Base-by-base conservation (phyloP, 2,888 invertebrate species). In the Latrodectus hesperus region DNA sequence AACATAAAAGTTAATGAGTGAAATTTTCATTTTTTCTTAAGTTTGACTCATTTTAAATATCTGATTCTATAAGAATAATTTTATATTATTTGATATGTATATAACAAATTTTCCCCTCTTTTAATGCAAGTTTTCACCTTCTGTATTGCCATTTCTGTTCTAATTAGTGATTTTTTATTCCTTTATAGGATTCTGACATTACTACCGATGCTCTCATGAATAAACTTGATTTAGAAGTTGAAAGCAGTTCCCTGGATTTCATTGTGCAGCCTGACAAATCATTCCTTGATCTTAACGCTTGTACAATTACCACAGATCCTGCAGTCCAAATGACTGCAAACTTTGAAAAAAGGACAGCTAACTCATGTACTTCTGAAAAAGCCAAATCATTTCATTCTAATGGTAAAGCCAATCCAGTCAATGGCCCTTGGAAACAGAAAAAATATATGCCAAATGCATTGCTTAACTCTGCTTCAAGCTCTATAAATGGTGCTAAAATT, bases 181-280 rank as follows among this genome's bases (percentile, higher is more conserved):
- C 12, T 70, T 75, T 78, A 12, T 52, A 88, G 88, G 88, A 88
- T 74, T 88, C 88, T 83, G 88, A 88, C 72, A 55, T 79, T 38
- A 82, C 75, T 65, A 80, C 88, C 2, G 88, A 88, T 78, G 73
- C 65, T 38, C 68, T 75, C 53, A 55, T 26, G 16, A 79, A 52
- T 55, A 88, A 84, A 53, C 81, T 55, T 26, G 81, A 87, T 73
- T 16, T 22, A 10, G 86, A 86, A 14, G 49, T 38, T 22, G 87
- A 82, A 53, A n/a, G 26, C 14, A 55, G 55, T 64, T 17, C 65
- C 14, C 17, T 16, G 64, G 71, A 60, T 38, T 71, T 53, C n/a
- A 17, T 26, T 38, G 38, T 38, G 38, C 38, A 38, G 38, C 38
- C 38, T 14, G 72, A 77, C 51, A 81, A 87, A 77, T 11, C 38